These are phyloP conservation scores for Piprites chloris DNA, from an alignment of 2,113 vertebrate genomes.

Conservation along the genomic window DNA sequence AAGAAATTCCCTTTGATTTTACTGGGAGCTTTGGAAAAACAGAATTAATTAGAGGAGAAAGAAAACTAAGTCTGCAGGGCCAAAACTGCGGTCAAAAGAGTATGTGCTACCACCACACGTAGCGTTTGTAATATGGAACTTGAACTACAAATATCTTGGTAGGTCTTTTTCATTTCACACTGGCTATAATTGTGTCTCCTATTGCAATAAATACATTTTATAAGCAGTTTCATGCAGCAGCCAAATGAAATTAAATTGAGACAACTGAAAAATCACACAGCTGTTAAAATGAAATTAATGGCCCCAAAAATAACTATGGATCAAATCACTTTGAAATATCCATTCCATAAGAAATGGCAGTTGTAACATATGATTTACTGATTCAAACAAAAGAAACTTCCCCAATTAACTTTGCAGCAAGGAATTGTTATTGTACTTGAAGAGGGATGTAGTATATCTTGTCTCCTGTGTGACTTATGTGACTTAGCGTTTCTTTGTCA, in stretches of 20 bases:
- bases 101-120: neutral
- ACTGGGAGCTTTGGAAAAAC: neutral
- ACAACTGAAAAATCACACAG: conserved; percentile 5
- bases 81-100: neutral
- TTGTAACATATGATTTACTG: neutral
- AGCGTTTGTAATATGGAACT: neutral
- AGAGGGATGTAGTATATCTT: neutral
- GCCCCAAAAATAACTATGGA: neutral
- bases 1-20: neutral
- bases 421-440: neutral
- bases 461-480: neutral
- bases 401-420: neutral
- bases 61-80: neutral
- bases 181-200: neutral
- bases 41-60: neutral
- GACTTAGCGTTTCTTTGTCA: neutral
- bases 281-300: conserved; percentile 17
- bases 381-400: neutral
- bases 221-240: neutral
- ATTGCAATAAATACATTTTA: neutral
- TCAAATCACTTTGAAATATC: neutral
- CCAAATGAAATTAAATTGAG: neutral
- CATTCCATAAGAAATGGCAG: neutral
- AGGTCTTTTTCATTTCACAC: neutral
- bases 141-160: neutral